Percentiles rank a stretch among this genome's conserved stretches.
Evolutionary conservation across 1,140 invertebrate species (phyloP).

Genomic region (Calliphora vicina): DNA sequence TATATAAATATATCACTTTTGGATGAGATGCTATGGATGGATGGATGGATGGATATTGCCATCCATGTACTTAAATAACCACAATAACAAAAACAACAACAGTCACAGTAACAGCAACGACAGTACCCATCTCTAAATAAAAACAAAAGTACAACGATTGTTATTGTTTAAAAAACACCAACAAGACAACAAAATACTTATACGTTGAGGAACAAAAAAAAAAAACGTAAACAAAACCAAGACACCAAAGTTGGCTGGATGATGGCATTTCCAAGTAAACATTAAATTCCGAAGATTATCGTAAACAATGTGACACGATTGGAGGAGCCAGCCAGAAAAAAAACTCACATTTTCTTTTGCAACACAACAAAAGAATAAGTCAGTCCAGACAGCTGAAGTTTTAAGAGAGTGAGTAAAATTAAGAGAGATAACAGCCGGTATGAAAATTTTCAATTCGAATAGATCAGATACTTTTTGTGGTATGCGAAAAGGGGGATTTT

Average conservation of each 20-base stretch:
- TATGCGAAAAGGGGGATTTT: too few relatives aligned
- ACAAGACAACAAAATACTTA: neutral
- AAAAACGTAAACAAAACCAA: neutral
- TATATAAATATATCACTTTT: neutral
- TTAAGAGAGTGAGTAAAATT: neutral
- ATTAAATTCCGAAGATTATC: neutral
- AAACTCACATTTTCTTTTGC: neutral
- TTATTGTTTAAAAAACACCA: neutral
- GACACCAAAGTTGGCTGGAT: neutral
- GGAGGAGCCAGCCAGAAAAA: neutral
- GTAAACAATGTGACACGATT: neutral
- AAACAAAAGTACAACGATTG: neutral
- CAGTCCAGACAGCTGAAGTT: neutral
- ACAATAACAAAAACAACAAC: too few relatives aligned
- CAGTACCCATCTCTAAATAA: too few relatives aligned
- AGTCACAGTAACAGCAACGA: too few relatives aligned
- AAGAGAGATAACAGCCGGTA: neutral
- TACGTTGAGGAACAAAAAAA: too few relatives aligned
- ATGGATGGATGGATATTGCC: too few relatives aligned
- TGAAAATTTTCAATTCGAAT: neutral
- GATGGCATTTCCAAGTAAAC: neutral
- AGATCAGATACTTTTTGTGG: too few relatives aligned
- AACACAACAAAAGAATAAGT: neutral
- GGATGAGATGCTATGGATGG: too few relatives aligned
- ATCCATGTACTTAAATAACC: too few relatives aligned